Base-by-base conservation (phyloP, 1,140 invertebrate species). In the Diabrotica virgifera region DNA sequence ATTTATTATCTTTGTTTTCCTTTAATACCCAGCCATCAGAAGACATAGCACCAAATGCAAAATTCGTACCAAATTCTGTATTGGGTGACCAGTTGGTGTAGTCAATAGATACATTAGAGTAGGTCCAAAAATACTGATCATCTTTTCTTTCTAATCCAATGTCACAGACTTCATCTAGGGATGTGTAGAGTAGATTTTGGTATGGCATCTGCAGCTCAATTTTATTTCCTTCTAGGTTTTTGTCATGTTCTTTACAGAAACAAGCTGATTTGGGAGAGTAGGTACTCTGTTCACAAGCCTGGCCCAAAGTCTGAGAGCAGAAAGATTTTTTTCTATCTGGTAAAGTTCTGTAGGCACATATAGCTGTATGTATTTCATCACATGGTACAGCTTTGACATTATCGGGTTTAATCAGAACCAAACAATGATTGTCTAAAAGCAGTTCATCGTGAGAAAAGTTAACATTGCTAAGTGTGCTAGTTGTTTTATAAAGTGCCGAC, bases 51-150 rank as follows among this genome's bases (percentile, higher is more conserved):
- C 66, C 66, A 24, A 38, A 62, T n/a, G 7, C 6, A 53, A 58
- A 52, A 9, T 40, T 24, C 38, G 59, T 61, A 24, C 50, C 52
- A 9, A 66, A 63, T 9, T 51, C 24, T 13, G 46, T 38, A 6
- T 60, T 38, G 7, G 9, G 10, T 10, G 63, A 37, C 69, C 69
- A 70, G 36, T 68, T 52, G n/a, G 66, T 64, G 54, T 70, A 70
- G 46, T 59, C 52, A n/a, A 70, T 56, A 8, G 3, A 6, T 54
- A 35, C 6, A 36, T 56, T 65, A n/a, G 64, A 62, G 10, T 36
- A 37, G 0, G 52, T 13, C 69, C 66, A 67, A 11, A 62, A 38
- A 35, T 59, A 66, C 6, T 12, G 11, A 52, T 57, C 37, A 5
- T 53, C 13, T n/a, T 10, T 62, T 5, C 57, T 65, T 13, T 52